Base-by-base conservation (phyloP, 2,888 invertebrate genomes). In the Panorpa germanica region DNA sequence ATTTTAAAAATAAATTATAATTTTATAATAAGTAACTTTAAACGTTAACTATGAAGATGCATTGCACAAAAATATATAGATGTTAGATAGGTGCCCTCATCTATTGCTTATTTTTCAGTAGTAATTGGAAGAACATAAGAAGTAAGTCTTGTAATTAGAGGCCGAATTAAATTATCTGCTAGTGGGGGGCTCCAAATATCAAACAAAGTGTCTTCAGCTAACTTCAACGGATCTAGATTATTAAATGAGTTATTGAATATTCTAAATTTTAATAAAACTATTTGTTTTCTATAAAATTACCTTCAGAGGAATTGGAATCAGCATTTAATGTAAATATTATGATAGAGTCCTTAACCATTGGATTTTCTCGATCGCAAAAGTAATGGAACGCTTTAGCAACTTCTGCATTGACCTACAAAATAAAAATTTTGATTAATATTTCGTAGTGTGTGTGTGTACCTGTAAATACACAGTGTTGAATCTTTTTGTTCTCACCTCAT, bases 331-430 rank as follows among this genome's bases (percentile, higher is more conserved):
- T 55, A 9, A 62, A 40, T 38, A 58, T 54, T 24, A 57, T 60
- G 12, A 60, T 44, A 5, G 51, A 52, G 33, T 50, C 46, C 12
- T 42, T 35, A 1, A 52, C 48, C 12, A 59, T 41, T 7, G 68
- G 66, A 32, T 47, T 55, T 25, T 53, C 37, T 16, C 56, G 58
- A 40, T 70, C 69, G 38, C 67, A 68, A 37, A 70, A 55, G 32
- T 53, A 47, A 39, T 70, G 69, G 37, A 70, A 56, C 3, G 61
- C 61, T 40, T 51, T 54, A 2, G 51, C 53, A 3, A 45, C 40
- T 28, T 39, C 34, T n/a, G n/a, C n/a, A n/a, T n/a, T n/a, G n/a
- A n/a, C n/a, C n/a, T n/a, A n/a, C n/a, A n/a, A n/a, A n/a, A n/a
- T n/a, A n/a, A n/a, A n/a, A n/a, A n/a, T n/a, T n/a, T n/a, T n/a